phyloP scores from a whole-genome alignment of 2,888 invertebrate genomes.

The Rotaria sp. region DNA sequence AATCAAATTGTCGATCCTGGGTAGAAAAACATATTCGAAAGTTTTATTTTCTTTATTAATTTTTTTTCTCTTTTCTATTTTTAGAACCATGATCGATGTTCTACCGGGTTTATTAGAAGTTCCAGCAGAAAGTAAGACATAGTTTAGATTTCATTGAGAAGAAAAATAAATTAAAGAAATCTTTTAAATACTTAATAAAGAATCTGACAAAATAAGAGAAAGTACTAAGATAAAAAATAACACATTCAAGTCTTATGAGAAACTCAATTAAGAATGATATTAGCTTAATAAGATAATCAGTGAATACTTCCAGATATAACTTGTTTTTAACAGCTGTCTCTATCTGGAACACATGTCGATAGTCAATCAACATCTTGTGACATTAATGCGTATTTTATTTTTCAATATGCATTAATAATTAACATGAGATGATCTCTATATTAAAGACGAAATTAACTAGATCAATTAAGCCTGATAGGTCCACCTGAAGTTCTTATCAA shows the following conservation, averaged over 20 bases:
- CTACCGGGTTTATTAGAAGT: slow-evolving; percentile 39
- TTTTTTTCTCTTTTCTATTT: neutral
- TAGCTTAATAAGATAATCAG: neutral
- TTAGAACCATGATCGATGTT: slow-evolving; percentile 29
- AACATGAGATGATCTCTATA: neutral
- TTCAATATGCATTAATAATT: neutral
- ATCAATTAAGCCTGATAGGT: too few relatives aligned
- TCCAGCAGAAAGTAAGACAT: slow-evolving; percentile 29
- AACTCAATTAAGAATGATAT: neutral
- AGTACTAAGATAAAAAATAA: neutral
- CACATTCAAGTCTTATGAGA: neutral
- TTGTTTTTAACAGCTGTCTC: neutral
- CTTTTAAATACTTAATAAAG: neutral
- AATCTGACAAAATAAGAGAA: neutral
- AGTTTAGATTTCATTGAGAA: too few relatives aligned
- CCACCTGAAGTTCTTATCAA: too few relatives aligned
- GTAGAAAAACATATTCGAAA: neutral
- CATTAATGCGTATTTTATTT: neutral
- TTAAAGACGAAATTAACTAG: too few relatives aligned
- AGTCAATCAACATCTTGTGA: neutral
- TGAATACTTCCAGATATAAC: neutral
- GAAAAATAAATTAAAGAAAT: too few relatives aligned
- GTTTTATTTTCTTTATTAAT: too few relatives aligned
- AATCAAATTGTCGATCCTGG: neutral
- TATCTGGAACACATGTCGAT: neutral